Conservation (phyloP, 2,888 invertebrate genomes). For the Idaea biselata region DNA sequence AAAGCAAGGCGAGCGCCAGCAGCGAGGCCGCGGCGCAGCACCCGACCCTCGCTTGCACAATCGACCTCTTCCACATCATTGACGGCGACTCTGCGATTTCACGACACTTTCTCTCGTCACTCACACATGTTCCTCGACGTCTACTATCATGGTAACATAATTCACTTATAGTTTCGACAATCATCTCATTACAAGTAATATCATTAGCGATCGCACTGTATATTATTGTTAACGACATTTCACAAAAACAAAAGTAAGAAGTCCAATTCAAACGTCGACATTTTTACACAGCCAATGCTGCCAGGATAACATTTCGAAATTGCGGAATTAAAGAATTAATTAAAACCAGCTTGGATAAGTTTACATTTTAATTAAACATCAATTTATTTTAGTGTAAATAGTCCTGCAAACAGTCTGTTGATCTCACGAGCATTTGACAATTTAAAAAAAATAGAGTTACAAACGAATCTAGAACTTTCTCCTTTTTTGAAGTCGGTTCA, state of each 20-base stretch:
- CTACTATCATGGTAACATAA: conserved; percentile 44
- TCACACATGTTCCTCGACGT: conserved; percentile 40
- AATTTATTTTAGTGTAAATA: no score
- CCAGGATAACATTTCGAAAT: conserved; percentile 3
- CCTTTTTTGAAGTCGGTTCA: no score
- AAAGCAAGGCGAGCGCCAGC: conserved; percentile 46
- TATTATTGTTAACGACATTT: conserved; percentile 28
- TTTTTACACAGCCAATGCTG: neutral
- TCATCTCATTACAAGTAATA: conserved; percentile 47
- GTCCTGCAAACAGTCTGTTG: no score
- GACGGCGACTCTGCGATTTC: conserved; percentile 75
- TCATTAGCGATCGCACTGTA: conserved; percentile 5
- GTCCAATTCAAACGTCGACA: neutral
- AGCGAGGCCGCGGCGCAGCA: conserved; percentile 48
- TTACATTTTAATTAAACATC: no score
- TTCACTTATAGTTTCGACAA: conserved; percentile 35
- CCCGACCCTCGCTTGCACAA: conserved; percentile 67
- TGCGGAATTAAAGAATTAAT: no score
- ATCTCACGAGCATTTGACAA: no score
- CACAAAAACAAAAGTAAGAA: conserved; percentile 4
- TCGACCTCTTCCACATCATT: conserved; percentile 79
- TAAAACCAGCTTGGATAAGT: no score
- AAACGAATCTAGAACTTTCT: no score
- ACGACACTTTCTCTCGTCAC: conserved; percentile 75
- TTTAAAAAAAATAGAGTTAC: no score